Evolutionary conservation across 2,888 invertebrate genomes (phyloP).

Genomic region (Acholoe squamosa): DNA sequence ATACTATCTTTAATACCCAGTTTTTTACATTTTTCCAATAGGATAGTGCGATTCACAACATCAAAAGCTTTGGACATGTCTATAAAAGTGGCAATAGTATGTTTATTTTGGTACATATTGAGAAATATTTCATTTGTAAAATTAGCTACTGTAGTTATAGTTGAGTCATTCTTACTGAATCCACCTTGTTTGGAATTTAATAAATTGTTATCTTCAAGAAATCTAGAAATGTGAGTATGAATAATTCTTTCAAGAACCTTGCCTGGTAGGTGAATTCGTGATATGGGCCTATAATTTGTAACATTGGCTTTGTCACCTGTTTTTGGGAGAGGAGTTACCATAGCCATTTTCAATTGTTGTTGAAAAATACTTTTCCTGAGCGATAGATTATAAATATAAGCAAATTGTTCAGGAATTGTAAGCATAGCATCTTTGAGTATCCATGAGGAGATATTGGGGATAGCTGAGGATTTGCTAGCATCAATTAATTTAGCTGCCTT

Average conservation of each 20-base stretch:
- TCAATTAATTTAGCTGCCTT: not conserved
- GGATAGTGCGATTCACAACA: not conserved
- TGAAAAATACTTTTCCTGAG: not conserved
- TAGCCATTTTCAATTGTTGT: not conserved
- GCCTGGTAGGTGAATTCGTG: not conserved
- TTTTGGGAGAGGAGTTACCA: not conserved
- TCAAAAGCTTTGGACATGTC: slow-evolving; percentile 8
- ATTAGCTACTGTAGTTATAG: not conserved
- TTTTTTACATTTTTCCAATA: not conserved
- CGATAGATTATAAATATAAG: not conserved
- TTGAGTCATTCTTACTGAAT: not conserved
- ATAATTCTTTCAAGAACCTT: not conserved
- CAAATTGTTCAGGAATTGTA: not conserved
- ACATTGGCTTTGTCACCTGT: not conserved
- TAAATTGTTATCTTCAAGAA: not conserved
- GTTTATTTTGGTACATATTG: not conserved
- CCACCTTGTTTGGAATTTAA: not conserved
- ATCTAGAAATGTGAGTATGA: not conserved
- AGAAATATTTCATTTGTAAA: not conserved
- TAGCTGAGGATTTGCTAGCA: not conserved
- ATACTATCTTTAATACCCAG: not conserved
- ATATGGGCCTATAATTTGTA: not conserved
- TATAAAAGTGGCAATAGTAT: not conserved
- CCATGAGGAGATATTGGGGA: not conserved
- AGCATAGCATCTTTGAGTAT: not conserved